phyloP scores from a whole-genome alignment of 2,888 invertebrate genomes.

The Drosophila meridionalis region DNA sequence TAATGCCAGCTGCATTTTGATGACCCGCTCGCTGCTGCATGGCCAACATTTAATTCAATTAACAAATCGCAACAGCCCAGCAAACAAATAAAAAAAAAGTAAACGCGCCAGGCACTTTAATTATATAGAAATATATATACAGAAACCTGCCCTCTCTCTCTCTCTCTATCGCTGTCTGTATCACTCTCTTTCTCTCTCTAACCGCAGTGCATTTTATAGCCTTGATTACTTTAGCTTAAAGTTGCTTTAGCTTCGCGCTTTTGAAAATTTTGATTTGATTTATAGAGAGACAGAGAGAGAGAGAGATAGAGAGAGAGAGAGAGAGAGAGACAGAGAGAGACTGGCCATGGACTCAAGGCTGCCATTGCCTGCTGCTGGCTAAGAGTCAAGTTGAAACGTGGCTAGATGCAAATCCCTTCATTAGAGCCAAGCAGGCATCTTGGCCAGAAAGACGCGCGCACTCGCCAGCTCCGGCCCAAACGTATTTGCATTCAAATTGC shows the following conservation, averaged over 20 bases:
- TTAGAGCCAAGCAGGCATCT: slow-evolving; percentile 48
- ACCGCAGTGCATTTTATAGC: slow-evolving; percentile 55
- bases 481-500: slow-evolving; percentile 81
- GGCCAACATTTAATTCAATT: slow-evolving; percentile 77
- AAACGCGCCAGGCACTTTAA: slow-evolving; percentile 60
- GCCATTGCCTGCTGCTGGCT: slow-evolving; percentile 12
- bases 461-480: slow-evolving; percentile 21
- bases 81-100: slow-evolving; percentile 35
- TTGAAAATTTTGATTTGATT: slow-evolving; percentile 49
- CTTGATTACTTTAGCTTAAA: slow-evolving; percentile 37
- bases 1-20: slow-evolving; percentile 71
- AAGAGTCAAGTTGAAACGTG: slow-evolving; percentile 62
- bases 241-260: not conserved
- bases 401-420: slow-evolving; percentile 55
- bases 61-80: slow-evolving; percentile 71
- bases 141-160: not conserved
- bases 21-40: slow-evolving; percentile 62
- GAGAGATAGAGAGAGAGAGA: no score
- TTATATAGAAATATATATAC: slow-evolving; percentile 42
- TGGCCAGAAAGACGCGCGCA: slow-evolving; percentile 44
- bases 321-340: not conserved
- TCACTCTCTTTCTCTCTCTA: slow-evolving; percentile 5
- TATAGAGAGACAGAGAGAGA: not conserved
- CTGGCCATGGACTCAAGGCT: slow-evolving; percentile 47
- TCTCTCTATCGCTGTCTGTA: not conserved